Evolutionary conservation across 2,888 invertebrate species (phyloP).

Genomic region (Timema podura): DNA sequence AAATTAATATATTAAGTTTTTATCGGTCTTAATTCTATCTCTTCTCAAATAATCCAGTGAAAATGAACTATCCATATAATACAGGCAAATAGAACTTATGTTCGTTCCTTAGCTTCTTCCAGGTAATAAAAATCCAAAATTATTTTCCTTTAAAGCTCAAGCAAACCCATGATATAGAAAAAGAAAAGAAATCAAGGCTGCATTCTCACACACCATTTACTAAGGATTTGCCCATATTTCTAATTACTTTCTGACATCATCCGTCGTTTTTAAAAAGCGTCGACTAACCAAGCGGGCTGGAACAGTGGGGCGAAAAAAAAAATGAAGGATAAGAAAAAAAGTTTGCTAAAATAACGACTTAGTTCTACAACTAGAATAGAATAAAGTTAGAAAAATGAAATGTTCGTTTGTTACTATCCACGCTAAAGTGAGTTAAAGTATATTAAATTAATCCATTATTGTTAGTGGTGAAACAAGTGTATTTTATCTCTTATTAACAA

Average conservation of each 20-base stretch:
- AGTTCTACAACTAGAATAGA: constrained; percentile 20
- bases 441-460: too few species aligned
- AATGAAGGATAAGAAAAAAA: constrained; percentile 17
- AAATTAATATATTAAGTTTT: too few species aligned
- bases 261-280: constrained; percentile 29
- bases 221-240: constrained; percentile 42
- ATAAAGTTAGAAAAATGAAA: constrained; percentile 13
- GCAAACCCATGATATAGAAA: background rate
- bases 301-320: constrained; percentile 20
- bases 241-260: constrained; percentile 42
- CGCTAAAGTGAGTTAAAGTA: background rate
- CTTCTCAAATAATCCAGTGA: too few species aligned
- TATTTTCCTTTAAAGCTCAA: too few species aligned
- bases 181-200: constrained; percentile 15
- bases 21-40: too few species aligned
- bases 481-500: too few species aligned
- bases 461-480: too few species aligned
- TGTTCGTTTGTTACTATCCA: background rate
- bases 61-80: too few species aligned
- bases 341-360: constrained; percentile 25
- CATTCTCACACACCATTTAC: constrained; percentile 43
- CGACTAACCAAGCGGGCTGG: constrained; percentile 27
- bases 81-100: too few species aligned
- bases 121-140: background rate
- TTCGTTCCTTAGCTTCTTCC: too few species aligned